Base-by-base conservation (phyloP, 2,113 vertebrate genomes). In the Ceyx margarethae region DNA sequence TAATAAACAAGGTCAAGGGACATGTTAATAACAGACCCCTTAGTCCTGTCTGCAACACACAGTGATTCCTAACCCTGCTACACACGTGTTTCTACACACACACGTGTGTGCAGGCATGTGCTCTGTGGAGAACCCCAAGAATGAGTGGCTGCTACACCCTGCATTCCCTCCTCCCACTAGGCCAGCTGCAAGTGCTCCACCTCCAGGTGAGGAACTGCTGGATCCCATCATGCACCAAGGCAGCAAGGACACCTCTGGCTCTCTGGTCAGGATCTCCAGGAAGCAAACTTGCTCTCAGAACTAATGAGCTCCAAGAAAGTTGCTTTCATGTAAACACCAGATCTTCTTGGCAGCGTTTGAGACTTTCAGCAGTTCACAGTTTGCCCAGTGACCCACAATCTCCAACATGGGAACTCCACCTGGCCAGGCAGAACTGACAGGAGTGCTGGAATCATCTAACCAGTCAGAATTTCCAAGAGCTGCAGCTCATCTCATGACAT, bases 51-150 rank as follows among this genome's bases (percentile, higher is more conserved):
- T 71, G 5, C n/a, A 61, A 54, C 13, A 22, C 15, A 25, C 40
- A 73, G 50, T 6, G 15, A 43, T 71, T 81, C 15, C 25, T 35
- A 91, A 62, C 15, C 56, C 43, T 60, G 2, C 42, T 1, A 42
- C 2, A 3, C 1, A 11, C 6, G 15, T 37, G 33, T 29, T 5
- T 13, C 12, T 4, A 31, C 28, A 21, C 1, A 60, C 9, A 16
- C 0, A 4, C 6, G 6, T 7, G 13, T 2, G 17, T 0, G 15
- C 33, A 57, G 29, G 8, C 1, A 1, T 13, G 29, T 29, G 40
- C 42, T 45, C 43, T 35, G 15, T 2, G 9, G 25, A 58, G 57
- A 42, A 26, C 50, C 29, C 40, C 45, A 42, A 20, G 25, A 65
- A 53, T 7, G 7, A 58, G 40, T 3, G 5, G 6, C 57, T 46